Evolutionary conservation across 2,888 invertebrate species (phyloP), one percentile per base, ranked within the genome.

Genomic region (Melangyna quadrimaculata): DNA sequence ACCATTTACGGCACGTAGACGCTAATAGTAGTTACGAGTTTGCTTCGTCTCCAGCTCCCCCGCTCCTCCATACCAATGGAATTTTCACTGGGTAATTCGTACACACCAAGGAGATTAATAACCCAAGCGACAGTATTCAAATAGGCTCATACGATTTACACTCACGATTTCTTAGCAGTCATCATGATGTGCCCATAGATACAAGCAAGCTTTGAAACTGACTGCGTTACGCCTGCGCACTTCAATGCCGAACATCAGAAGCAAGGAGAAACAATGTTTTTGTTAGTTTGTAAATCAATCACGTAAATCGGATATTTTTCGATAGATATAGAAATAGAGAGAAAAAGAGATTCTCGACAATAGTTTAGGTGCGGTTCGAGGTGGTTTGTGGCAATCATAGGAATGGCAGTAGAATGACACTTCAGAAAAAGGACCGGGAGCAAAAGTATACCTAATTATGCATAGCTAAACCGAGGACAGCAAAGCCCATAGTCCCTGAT

Each of bases 281-380:
- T 77, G 53, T 40, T 59, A 27, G 43, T 84, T 79, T 79, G 80
- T 84, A 84, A 84, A 84, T 77, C 72, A 75, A 80, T 84, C 84
- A 84, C 84, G 84, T 84, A 84, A 77, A 80, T 84, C 84, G 80
- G 80, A 84, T 72, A 77, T 84, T 83, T 67, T 84, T 69, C 51
- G 67, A 81, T 55, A 61, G 61, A 70, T 12, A 48, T 24, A 51
- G 45, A 48, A 8, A 51, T 14, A 24, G 2, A n/a, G 14, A 22
- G 35, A 8, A 37, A 14, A 22, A 59, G 37, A 35, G 35, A 59
- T 51, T 45, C 51, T 17, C 32, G 29, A 65, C 35, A 35, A 51
- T 45, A 61, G 57, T 48, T 55, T 67, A 82, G 84, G 84, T 65
- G 84, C 84, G 84, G 83, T 74, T 59, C 71, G 53, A 59, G 74